These are phyloP conservation scores for Gymnoscelis rufifasciata DNA, from an alignment of 2,888 invertebrate genomes.

Conservation along the genomic window DNA sequence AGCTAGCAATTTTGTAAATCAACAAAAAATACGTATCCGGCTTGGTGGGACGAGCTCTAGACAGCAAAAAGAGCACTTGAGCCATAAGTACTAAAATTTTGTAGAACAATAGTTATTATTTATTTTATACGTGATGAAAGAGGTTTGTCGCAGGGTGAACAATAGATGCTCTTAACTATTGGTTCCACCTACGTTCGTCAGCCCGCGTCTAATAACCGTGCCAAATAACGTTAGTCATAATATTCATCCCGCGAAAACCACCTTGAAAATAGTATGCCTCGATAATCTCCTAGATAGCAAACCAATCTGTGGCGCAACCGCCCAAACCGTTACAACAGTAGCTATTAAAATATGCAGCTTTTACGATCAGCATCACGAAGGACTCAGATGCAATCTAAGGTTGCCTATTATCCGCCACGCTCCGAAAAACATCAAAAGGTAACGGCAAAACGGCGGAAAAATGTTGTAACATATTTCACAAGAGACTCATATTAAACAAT, in stretches of 20 bases:
- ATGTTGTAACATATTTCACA: constrained; percentile 74
- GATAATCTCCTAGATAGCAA: constrained; percentile 49
- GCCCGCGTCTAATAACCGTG: constrained; percentile 40
- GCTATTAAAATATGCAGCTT: constrained; percentile 69
- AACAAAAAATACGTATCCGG: constrained; percentile 66
- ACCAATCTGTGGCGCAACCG: constrained; percentile 44
- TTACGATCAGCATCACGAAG: constrained; percentile 68
- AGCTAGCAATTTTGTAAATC: constrained; percentile 35
- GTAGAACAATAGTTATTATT: constrained; percentile 53
- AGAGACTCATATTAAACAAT: constrained; percentile 75
- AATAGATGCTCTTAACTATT: constrained; percentile 54
- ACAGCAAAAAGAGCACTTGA: constrained; percentile 43
- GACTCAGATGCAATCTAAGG: constrained; percentile 75
- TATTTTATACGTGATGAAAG: constrained; percentile 36
- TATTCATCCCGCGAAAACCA: constrained; percentile 35
- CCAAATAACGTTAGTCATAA: constrained; percentile 40
- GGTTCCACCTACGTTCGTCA: constrained; percentile 46
- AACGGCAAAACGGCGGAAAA: constrained; percentile 72
- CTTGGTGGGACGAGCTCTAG: constrained; percentile 49
- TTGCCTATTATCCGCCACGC: constrained; percentile 77
- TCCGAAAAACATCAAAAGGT: constrained; percentile 77
- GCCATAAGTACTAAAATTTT: constrained; percentile 16
- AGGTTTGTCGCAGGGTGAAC: constrained; percentile 50
- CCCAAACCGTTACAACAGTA: constrained; percentile 58
- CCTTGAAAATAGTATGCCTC: constrained; percentile 49